These are phyloP conservation scores for Tigriopus californicus DNA, from an alignment of 2,888 invertebrate genomes.

Conservation along the genomic window DNA sequence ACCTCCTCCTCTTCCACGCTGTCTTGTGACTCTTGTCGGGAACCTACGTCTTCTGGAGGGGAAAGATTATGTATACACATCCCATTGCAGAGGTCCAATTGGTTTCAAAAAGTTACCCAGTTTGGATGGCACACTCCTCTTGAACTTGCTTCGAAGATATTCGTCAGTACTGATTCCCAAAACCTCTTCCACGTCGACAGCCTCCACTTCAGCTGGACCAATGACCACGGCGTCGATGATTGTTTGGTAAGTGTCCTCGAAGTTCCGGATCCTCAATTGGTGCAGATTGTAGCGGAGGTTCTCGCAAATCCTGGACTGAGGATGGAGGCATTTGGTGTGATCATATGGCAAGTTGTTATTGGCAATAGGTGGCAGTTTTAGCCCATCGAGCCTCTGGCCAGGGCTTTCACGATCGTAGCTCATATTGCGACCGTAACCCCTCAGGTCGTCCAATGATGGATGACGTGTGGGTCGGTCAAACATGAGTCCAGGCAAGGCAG, in stretches of 20 bases:
- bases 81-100: neutral
- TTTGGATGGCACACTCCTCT: neutral
- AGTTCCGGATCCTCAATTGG: constrained; percentile 1
- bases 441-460: no score
- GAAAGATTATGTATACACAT: no score
- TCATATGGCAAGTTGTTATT: neutral
- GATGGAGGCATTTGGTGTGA: constrained; percentile 2
- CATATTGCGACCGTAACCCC: no score
- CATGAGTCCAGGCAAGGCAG: no score
- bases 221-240: constrained; percentile 8
- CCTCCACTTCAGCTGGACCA: constrained; percentile 1
- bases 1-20: no score
- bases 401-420: no score
- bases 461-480: no score
- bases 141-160: no score
- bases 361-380: no score
- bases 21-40: no score
- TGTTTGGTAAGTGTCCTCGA: constrained; percentile 2
- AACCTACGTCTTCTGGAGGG: no score
- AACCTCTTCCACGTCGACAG: constrained; percentile 3
- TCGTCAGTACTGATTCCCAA: constrained; percentile 7
- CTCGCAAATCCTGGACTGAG: constrained; percentile 12
- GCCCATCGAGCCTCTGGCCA: no score
- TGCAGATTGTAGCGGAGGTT: constrained; percentile 13
- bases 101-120: neutral